Base-by-base conservation (phyloP, 2,797 vertebrate species). In the Aeoliscus strigatus region DNA sequence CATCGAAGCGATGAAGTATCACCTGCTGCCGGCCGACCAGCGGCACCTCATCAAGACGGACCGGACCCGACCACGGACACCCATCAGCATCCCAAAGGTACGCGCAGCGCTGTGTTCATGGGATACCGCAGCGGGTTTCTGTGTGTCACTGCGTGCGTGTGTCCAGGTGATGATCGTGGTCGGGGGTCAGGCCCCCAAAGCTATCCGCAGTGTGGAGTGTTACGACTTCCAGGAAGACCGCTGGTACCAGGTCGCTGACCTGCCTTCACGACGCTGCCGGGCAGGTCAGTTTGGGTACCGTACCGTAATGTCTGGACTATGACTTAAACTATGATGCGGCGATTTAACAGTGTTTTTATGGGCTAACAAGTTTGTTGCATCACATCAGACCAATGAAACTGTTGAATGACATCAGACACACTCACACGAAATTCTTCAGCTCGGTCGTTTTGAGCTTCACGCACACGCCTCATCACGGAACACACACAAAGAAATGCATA, bases 1-100 rank as follows among this genome's bases (percentile, higher is more conserved):
- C 36, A 97, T 97, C 0, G 95, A 98, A 67, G 95, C 95, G 3
- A 96, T 98, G 94, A 98, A 98, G 79, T 96, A 96, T 38, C 94
- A 98, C 74, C 88, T 98, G 52, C 89, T 98, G 61, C 94, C 95
- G 9, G 86, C 92, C 28, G 94, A 96, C 80, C 94, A 98, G 80
- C 88, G 94, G 9, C 93, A 94, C 37, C 84, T 96, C 65, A 96
- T 98, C 74, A 96, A 96, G 81, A 97, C 93, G 0, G 92, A 93
- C 64, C 86, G 95, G 63, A 98, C 95, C 5, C 89, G 94, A 14
- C 94, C 94, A 0, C 89, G 95, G 60, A 98, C 95, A 2, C 95
- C 95, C 0, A 81, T 97, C 70, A 95, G 93, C 83, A 87, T 97
- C 66, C 95, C 95, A 11, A 98, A 98, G 90, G 94, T 96, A 24